phyloP scores from a whole-genome alignment of 2,888 invertebrate genomes.

The Agonum fuliginosum region DNA sequence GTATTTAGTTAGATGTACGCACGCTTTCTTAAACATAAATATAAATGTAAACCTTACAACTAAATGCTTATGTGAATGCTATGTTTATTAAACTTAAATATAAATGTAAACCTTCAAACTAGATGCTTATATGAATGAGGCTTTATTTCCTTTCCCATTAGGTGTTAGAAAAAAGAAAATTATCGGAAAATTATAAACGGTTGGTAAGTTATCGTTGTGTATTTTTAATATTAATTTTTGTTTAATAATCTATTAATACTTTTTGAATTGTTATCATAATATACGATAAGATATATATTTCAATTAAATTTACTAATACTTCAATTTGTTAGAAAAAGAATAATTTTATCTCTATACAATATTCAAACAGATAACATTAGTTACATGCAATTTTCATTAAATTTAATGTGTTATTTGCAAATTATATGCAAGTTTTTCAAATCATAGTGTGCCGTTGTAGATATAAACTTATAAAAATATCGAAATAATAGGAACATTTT shows the following conservation, averaged over 20 bases:
- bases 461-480: background rate
- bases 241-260: background rate
- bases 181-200: no score
- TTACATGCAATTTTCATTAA: background rate
- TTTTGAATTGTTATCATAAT: constrained; percentile 15
- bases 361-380: constrained; percentile 25
- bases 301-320: constrained; percentile 8
- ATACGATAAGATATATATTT: constrained; percentile 23
- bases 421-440: background rate
- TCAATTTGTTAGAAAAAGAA: background rate
- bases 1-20: no score
- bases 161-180: background rate
- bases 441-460: background rate
- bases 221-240: no score
- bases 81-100: no score
- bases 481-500: background rate
- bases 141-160: background rate
- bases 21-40: no score
- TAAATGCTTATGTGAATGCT: no score
- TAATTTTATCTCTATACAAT: background rate
- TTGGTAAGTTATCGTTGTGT: constrained; percentile 27
- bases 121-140: background rate
- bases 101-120: no score
- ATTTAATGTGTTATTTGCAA: background rate
- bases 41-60: no score